phyloP scores from a whole-genome alignment of 2,888 invertebrate genomes.

The Uropetala carovei region DNA sequence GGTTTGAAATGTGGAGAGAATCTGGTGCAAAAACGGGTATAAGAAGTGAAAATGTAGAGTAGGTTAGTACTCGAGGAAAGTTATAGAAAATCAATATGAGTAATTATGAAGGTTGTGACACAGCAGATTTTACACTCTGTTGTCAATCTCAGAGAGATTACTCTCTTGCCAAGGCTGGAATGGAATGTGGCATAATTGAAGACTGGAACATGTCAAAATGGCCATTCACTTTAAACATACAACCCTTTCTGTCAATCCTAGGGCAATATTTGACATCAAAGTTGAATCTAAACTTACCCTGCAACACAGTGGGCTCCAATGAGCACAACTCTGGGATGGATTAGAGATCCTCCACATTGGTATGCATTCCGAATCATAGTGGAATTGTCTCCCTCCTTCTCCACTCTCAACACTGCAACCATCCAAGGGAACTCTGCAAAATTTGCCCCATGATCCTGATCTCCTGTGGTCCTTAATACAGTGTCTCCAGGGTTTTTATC shows the following conservation, averaged over 20 bases:
- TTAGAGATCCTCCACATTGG: conserved; percentile 71
- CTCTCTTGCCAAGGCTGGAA: not conserved
- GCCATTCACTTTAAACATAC: not conserved
- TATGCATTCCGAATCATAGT: conserved; percentile 70
- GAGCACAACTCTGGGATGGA: conserved; percentile 71
- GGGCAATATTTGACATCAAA: not conserved
- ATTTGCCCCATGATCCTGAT: conserved; percentile 71
- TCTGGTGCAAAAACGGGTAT: not conserved
- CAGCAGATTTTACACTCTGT: too few relatives aligned
- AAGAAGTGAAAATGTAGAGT: not conserved
- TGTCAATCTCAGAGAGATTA: not conserved
- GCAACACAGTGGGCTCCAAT: conserved; percentile 72
- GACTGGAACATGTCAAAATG: too few relatives aligned
- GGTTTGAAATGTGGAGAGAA: not conserved
- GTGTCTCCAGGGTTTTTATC: too few relatives aligned
- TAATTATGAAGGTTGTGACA: too few relatives aligned
- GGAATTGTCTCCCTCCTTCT: not conserved
- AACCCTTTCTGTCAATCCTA: not conserved
- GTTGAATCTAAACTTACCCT: conserved; percentile 72
- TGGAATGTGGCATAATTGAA: not conserved
- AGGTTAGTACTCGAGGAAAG: not conserved
- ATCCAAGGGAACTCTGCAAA: conserved; percentile 71
- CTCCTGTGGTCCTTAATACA: conserved; percentile 79
- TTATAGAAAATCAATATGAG: not conserved
- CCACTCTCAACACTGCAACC: conserved; percentile 69